phyloP scores from a whole-genome alignment of 2,888 invertebrate species.

The Latrodectus elegans region DNA sequence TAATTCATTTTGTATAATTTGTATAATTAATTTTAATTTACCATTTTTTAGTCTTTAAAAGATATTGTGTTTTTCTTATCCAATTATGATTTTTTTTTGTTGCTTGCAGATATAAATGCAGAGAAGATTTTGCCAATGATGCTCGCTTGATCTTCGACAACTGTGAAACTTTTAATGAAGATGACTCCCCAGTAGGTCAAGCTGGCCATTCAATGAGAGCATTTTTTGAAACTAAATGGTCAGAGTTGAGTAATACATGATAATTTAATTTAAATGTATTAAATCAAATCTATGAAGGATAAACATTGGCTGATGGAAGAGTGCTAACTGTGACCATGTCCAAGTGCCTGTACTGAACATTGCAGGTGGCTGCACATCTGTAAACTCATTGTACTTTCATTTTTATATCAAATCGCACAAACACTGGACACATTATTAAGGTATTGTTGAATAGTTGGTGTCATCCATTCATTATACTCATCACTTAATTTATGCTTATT shows the following conservation, averaged over 20 bases:
- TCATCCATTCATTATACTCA: constrained; percentile 50
- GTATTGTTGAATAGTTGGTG: constrained; percentile 48
- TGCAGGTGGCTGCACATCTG: constrained; percentile 64
- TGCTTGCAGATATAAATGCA: constrained; percentile 87
- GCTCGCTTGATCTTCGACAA: constrained; percentile 96
- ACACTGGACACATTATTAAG: constrained; percentile 49
- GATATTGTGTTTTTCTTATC: not conserved
- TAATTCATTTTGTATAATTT: no score
- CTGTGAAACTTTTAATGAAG: constrained; percentile 98
- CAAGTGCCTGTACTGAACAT: constrained; percentile 65
- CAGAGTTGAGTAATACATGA: constrained; percentile 77
- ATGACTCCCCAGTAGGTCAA: constrained; percentile 97
- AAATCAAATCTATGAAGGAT: constrained; percentile 10
- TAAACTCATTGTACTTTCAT: constrained; percentile 59
- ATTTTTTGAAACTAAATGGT: constrained; percentile 94
- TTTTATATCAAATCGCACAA: constrained; percentile 68
- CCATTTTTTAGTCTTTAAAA: not conserved
- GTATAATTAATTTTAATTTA: no score
- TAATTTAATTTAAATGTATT: constrained; percentile 19
- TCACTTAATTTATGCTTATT: constrained; percentile 68
- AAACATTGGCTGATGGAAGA: constrained; percentile 7
- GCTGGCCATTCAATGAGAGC: constrained; percentile 94
- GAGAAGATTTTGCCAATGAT: constrained; percentile 93
- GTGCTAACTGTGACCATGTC: constrained; percentile 49
- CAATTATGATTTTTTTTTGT: not conserved